Percentiles rank a stretch among this genome's conserved stretches.
These are phyloP conservation scores for Cerceris rybyensis DNA, from an alignment of 2,888 invertebrate species.

Conservation along the genomic window DNA sequence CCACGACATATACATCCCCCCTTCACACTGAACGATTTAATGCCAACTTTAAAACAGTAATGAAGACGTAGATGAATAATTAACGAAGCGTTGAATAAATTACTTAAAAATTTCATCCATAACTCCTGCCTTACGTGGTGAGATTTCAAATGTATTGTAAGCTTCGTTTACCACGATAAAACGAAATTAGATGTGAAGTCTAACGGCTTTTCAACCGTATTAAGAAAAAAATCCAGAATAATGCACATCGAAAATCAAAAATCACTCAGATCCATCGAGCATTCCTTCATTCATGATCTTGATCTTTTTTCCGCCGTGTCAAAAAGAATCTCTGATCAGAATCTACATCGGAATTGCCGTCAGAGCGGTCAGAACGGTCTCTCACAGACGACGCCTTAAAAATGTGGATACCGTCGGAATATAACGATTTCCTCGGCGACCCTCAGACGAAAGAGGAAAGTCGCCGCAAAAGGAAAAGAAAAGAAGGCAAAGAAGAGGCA, in stretches of 20 bases:
- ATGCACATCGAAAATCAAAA: slow-evolving; percentile 31
- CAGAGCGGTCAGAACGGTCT: slow-evolving; percentile 47
- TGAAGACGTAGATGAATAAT: too few relatives aligned
- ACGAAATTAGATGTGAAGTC: slow-evolving; percentile 4
- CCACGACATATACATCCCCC: too few relatives aligned
- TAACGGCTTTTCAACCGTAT: not conserved
- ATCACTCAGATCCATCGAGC: slow-evolving; percentile 19
- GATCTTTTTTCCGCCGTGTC: slow-evolving; percentile 42
- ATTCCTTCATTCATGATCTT: slow-evolving; percentile 30
- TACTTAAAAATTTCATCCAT: too few relatives aligned
- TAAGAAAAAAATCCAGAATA: not conserved
- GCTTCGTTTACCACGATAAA: not conserved
- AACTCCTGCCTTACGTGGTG: too few relatives aligned
- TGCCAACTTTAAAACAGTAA: too few relatives aligned
- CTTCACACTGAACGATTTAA: too few relatives aligned
- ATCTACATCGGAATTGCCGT: slow-evolving; percentile 71
- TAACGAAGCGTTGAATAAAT: too few relatives aligned
- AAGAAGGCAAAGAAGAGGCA: slow-evolving; percentile 12
- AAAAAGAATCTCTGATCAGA: slow-evolving; percentile 51
- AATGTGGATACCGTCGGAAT: slow-evolving; percentile 42
- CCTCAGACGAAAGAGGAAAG: slow-evolving; percentile 25
- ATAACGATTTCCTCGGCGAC: slow-evolving; percentile 61
- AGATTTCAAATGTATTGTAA: not conserved
- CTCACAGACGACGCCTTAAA: slow-evolving; percentile 53
- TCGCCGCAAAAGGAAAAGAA: slow-evolving; percentile 26